Conservation (phyloP, 2,113 vertebrate genomes). For the Pachypanchax playfairii region DNA sequence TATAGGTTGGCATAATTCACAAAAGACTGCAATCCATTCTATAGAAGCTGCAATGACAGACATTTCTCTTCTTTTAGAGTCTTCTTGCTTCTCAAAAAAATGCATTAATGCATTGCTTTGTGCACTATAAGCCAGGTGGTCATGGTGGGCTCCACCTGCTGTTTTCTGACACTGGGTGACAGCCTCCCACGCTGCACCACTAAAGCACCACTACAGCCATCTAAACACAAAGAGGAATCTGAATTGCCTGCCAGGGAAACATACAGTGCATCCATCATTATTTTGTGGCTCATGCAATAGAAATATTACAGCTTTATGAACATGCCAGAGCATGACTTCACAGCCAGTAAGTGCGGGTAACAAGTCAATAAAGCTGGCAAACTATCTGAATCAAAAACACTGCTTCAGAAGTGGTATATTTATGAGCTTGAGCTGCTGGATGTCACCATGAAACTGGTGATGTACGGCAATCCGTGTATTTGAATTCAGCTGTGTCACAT, state of each 20-base stretch:
- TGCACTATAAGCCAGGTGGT: constrained; percentile 11
- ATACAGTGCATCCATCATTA: background rate
- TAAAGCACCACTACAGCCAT: constrained; percentile 2
- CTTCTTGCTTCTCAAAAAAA: background rate
- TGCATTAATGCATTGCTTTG: constrained; percentile 10
- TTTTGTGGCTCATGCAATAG: background rate
- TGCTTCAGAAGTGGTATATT: background rate
- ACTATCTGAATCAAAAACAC: background rate
- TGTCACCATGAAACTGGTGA: background rate
- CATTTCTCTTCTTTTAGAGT: constrained; percentile 1
- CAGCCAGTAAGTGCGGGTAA: background rate
- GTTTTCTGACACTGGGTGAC: constrained; percentile 16
- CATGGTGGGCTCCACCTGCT: constrained; percentile 29
- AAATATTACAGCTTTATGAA: constrained; percentile 7
- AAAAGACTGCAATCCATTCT: background rate
- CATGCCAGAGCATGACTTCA: background rate
- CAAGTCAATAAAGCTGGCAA: background rate
- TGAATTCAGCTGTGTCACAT: background rate
- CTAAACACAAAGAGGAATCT: constrained; percentile 14
- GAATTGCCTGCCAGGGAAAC: background rate
- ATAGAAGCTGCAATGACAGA: background rate
- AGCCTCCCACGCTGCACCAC: constrained; percentile 17
- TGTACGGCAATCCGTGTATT: background rate
- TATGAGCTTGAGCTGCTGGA: background rate
- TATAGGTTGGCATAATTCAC: background rate